These are phyloP conservation scores for Rotaria macrura DNA, from an alignment of 2,888 invertebrate genomes.

Conservation along the genomic window DNA sequence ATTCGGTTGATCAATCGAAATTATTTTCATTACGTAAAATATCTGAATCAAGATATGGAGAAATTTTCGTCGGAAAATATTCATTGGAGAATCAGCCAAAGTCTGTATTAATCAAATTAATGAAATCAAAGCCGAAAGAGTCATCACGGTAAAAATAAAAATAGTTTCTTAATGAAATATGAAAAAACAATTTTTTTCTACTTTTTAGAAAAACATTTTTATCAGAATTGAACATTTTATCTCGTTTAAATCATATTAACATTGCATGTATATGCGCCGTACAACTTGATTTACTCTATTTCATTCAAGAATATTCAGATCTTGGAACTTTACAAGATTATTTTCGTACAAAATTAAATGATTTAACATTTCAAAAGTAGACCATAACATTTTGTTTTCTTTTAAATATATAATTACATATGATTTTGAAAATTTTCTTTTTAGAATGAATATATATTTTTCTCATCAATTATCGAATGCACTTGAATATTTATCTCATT, in stretches of 20 bases:
- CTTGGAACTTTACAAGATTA: neutral
- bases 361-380: neutral
- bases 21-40: neutral
- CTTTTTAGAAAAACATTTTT: neutral
- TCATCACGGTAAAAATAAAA: neutral
- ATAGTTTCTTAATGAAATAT: neutral
- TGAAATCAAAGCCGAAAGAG: neutral
- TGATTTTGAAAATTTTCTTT: too few species aligned
- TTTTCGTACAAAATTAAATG: neutral
- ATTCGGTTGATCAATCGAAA: neutral
- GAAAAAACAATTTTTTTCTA: neutral
- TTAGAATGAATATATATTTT: slow-evolving; percentile 8
- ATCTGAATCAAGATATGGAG: neutral
- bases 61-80: neutral
- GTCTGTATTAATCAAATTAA: neutral
- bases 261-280: neutral
- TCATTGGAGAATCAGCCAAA: neutral
- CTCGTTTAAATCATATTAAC: neutral
- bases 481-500: neutral
- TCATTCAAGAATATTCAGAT: slow-evolving; percentile 1
- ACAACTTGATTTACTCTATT: neutral
- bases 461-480: neutral
- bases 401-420: too few species aligned
- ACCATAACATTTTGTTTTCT: neutral
- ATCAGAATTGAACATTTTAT: neutral